Conservation (phyloP, 2,888 invertebrate species). For the Agrochola litura region DNA sequence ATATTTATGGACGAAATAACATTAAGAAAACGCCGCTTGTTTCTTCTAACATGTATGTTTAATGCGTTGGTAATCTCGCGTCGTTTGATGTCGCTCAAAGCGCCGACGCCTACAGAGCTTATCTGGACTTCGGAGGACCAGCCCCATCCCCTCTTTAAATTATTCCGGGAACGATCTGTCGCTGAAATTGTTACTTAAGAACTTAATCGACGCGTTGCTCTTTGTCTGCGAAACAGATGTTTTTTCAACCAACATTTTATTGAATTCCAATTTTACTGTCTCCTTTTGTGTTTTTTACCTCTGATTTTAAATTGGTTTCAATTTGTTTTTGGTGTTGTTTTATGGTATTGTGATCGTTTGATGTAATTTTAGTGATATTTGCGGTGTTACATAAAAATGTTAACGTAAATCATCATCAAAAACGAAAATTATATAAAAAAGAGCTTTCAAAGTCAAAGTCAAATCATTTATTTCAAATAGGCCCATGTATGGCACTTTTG, state of each 20-base stretch:
- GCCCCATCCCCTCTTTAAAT: constrained; percentile 73
- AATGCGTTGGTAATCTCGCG: constrained; percentile 83
- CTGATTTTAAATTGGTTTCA: constrained; percentile 62
- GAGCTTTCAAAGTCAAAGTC: too few relatives aligned
- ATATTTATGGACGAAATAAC: constrained; percentile 87
- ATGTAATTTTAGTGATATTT: constrained; percentile 11
- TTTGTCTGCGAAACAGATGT: constrained; percentile 76
- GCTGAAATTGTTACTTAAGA: constrained; percentile 83
- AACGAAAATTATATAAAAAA: neutral
- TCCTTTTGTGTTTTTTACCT: constrained; percentile 58
- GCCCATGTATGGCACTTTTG: too few relatives aligned
- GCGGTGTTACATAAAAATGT: neutral
- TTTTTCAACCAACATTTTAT: constrained; percentile 74
- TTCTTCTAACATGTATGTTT: constrained; percentile 85
- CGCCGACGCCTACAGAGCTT: constrained; percentile 79
- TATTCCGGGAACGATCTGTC: constrained; percentile 79
- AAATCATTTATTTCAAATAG: too few relatives aligned
- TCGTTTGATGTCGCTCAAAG: constrained; percentile 86
- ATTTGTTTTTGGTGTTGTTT: constrained; percentile 43
- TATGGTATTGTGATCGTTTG: constrained; percentile 25
- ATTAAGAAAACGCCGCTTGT: constrained; percentile 85
- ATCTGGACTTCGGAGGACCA: constrained; percentile 71
- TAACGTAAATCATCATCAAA: neutral
- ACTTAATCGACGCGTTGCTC: constrained; percentile 80
- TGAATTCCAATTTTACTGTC: constrained; percentile 72